Evolutionary conservation across 2,797 vertebrate genomes (phyloP).

Genomic region (Anniella stebbinsi): DNA sequence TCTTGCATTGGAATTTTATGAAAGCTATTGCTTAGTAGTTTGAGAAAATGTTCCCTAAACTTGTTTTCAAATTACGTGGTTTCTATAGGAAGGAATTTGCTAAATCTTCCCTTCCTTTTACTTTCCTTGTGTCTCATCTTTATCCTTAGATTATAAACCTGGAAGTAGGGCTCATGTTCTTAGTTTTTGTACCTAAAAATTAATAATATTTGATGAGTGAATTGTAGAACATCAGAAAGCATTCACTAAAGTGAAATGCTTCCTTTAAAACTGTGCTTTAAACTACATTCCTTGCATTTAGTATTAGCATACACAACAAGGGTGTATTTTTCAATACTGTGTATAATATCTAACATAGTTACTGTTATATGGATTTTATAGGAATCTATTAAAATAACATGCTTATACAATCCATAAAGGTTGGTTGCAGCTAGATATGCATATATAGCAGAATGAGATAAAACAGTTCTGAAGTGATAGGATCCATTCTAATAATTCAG

Average conservation of each 20-base stretch:
- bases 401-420: background rate
- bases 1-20: background rate
- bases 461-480: background rate
- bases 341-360: background rate
- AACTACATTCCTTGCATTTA: background rate
- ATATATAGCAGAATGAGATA: background rate
- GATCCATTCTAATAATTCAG: background rate
- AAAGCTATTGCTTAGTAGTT: background rate
- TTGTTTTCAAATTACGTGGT: background rate
- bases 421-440: background rate
- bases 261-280: background rate
- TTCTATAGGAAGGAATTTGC: too few species aligned
- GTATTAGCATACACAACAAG: background rate
- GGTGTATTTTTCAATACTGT: background rate
- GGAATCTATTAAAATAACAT: background rate
- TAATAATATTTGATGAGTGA: background rate
- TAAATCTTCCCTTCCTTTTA: background rate
- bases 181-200: background rate
- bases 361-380: conserved; percentile 1
- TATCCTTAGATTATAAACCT: background rate
- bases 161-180: background rate
- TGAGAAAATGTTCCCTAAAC: background rate
- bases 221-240: background rate
- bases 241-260: background rate
- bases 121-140: background rate